These are phyloP conservation scores for Mimumesa dahlbomi DNA, from an alignment of 2,888 invertebrate genomes.

Conservation along the genomic window DNA sequence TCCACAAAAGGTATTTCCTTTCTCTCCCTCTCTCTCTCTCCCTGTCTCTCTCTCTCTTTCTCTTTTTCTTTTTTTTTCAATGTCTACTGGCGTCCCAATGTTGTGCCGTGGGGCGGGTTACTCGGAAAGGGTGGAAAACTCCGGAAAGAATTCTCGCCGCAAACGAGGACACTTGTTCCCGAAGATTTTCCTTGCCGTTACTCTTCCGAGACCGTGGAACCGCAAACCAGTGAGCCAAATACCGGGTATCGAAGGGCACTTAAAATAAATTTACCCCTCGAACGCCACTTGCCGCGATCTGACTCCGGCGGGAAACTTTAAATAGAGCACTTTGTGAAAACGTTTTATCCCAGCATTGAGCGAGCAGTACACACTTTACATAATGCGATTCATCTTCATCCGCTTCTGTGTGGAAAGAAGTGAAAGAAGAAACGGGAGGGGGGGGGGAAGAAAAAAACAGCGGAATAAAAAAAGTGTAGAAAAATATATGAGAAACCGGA, in stretches of 20 bases:
- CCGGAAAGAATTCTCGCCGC: conserved; percentile 27
- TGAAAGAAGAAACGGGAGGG: too few species aligned
- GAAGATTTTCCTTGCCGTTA: conserved; percentile 15
- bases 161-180: conserved; percentile 38
- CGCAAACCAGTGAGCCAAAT: neutral
- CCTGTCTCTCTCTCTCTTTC: too few species aligned
- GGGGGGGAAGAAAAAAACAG: too few species aligned
- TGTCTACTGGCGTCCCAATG: neutral
- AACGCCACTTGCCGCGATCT: neutral
- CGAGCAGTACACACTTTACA: neutral
- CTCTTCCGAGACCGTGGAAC: conserved; percentile 23
- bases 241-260: conserved; percentile 11
- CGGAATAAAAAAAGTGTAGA: too few species aligned
- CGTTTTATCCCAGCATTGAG: neutral
- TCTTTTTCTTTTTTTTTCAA: neutral
- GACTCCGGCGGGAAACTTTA: conserved; percentile 3
- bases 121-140: too few species aligned
- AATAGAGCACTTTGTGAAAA: conserved; percentile 3
- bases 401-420: neutral
- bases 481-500: too few species aligned
- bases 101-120: too few species aligned
- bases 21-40: too few species aligned
- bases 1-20: too few species aligned
- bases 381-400: conserved; percentile 1
- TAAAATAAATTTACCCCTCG: conserved; percentile 23